A percentile compares a stretch with the other conserved stretches of the same genome.
Evolutionary conservation across 2,113 vertebrate genomes (phyloP).

Genomic region (Fregata magnificens): DNA sequence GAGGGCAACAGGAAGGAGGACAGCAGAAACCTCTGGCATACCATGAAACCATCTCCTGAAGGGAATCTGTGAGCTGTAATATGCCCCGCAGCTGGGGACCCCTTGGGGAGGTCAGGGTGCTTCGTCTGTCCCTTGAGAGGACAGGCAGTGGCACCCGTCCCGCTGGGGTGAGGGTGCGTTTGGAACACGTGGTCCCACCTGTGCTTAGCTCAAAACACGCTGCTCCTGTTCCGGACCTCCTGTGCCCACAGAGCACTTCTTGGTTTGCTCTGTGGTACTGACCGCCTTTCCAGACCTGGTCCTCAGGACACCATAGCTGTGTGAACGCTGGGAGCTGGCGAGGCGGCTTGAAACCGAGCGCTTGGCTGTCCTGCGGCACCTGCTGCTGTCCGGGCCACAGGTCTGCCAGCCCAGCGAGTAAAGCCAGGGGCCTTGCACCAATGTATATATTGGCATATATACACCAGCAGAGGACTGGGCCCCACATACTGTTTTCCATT

Average conservation of each 20-base stretch:
- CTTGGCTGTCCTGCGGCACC: neutral
- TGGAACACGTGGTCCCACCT: neutral
- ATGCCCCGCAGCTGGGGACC: accelerated
- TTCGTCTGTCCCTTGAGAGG: neutral
- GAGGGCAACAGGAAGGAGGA: neutral
- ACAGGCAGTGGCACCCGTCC: accelerated
- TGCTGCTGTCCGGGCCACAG: accelerated
- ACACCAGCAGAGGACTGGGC: neutral
- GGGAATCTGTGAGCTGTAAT: neutral
- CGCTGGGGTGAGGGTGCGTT: accelerated
- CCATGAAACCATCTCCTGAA: neutral
- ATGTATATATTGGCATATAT: accelerated
- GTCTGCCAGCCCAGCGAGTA: accelerated
- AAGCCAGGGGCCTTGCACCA: neutral
- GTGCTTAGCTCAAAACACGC: accelerated
- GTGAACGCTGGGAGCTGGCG: neutral
- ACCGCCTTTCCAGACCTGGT: neutral
- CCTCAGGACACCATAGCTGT: accelerated
- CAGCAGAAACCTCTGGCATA: neutral
- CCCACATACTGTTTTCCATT: neutral
- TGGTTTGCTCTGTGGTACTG: neutral
- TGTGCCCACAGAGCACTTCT: accelerated
- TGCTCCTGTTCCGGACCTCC: neutral
- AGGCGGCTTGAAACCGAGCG: neutral
- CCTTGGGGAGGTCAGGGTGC: neutral